Percentiles rank a stretch among this genome's conserved stretches.
Evolutionary conservation across 1,140 invertebrate species (phyloP).

Genomic region (Nasonia vitripennis): DNA sequence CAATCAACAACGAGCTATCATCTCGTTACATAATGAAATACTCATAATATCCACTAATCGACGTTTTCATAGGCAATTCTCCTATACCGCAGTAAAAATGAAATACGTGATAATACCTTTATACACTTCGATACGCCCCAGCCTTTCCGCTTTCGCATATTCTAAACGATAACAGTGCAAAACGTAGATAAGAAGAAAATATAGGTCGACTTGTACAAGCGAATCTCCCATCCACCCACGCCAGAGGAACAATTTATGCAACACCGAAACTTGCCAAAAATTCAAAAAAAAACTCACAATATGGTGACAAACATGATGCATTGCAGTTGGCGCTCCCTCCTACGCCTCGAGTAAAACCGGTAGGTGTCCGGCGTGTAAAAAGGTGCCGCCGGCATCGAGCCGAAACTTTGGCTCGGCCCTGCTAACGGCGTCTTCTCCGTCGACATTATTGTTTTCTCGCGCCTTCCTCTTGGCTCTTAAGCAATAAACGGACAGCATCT

Average conservation of each 20-base stretch:
- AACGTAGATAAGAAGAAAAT: no score
- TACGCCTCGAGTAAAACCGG: conserved; percentile 54
- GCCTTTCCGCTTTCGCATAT: no score
- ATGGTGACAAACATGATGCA: conserved; percentile 52
- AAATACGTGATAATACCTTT: neutral
- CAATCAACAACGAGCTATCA: no score
- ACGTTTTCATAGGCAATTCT: no score
- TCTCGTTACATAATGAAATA: no score
- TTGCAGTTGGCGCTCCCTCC: conserved; percentile 50
- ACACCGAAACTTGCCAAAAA: neutral
- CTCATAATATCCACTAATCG: no score
- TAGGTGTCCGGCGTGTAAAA: conserved; percentile 51
- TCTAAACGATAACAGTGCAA: no score
- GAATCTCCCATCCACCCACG: neutral
- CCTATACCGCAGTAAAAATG: no score
- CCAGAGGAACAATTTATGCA: no score
- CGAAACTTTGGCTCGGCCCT: neutral
- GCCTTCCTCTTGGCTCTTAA: conserved; percentile 3
- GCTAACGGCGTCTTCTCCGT: conserved; percentile 55
- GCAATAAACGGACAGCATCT: neutral
- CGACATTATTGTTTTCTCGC: conserved; percentile 47
- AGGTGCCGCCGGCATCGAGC: neutral
- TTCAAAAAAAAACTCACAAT: conserved; percentile 51
- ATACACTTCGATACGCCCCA: neutral
- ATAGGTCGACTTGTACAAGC: no score